Percentiles rank a stretch among this genome's conserved stretches.
Conservation (phyloP, 2,797 vertebrate genomes). For the Pogonophryne albipinna region DNA sequence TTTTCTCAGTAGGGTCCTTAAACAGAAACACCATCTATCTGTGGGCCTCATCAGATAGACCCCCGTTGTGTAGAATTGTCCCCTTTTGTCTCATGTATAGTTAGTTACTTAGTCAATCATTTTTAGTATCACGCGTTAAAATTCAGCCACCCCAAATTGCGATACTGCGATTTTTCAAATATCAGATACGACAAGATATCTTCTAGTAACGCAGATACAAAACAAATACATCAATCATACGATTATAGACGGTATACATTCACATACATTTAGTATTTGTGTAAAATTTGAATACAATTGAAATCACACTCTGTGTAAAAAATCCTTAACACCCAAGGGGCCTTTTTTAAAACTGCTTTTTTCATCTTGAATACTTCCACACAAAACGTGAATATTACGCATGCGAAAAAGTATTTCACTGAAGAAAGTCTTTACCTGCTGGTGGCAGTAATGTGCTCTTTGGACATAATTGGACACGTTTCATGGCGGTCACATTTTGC, state of each 20-base stretch:
- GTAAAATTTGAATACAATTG: not conserved
- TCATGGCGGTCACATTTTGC: not conserved
- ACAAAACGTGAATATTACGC: too few relatives aligned
- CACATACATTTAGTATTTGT: not conserved
- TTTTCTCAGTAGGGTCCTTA: constrained; percentile 59
- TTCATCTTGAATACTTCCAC: too few relatives aligned
- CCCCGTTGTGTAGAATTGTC: constrained; percentile 15
- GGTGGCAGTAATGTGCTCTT: too few relatives aligned
- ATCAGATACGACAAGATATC: constrained; percentile 7
- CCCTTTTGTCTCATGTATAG: not conserved
- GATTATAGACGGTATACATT: too few relatives aligned
- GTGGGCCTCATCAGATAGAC: constrained; percentile 45
- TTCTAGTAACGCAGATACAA: not conserved
- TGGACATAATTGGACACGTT: not conserved
- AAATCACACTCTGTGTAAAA: not conserved
- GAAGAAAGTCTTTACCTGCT: too few relatives aligned
- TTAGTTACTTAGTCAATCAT: not conserved
- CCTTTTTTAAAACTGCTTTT: too few relatives aligned
- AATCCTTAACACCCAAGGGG: too few relatives aligned
- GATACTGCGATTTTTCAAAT: not conserved
- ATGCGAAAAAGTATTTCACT: too few relatives aligned
- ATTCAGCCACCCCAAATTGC: not conserved
- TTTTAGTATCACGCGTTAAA: constrained; percentile 1
- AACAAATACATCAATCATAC: not conserved
- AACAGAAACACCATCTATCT: constrained; percentile 53